A percentile compares a stretch with the other conserved stretches of the same genome.
Evolutionary conservation across 2,113 vertebrate genomes (phyloP).

Genomic region (Mesitornis unicolor): DNA sequence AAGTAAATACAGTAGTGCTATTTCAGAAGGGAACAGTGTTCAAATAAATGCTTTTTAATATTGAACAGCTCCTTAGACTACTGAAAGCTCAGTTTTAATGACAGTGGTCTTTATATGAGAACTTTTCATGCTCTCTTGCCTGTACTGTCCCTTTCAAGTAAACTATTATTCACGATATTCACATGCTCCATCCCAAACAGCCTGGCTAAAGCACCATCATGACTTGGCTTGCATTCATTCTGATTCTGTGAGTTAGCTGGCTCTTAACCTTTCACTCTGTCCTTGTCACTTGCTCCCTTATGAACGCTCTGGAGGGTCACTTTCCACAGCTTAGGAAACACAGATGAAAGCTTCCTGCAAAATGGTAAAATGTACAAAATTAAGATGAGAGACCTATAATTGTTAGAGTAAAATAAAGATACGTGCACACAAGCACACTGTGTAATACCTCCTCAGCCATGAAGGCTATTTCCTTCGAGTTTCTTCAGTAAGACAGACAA

Average conservation of each 20-base stretch:
- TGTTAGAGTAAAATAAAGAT: background rate
- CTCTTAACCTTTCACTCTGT: background rate
- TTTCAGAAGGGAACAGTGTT: background rate
- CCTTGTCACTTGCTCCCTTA: background rate
- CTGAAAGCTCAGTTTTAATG: background rate
- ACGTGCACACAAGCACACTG: accelerated
- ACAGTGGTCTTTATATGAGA: background rate
- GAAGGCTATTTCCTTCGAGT: background rate
- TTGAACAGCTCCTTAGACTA: background rate
- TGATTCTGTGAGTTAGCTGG: background rate
- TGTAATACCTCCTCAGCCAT: background rate
- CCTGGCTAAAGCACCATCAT: background rate
- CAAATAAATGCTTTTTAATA: background rate
- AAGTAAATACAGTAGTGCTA: background rate
- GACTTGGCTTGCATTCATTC: background rate
- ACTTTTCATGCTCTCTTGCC: background rate
- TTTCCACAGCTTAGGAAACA: accelerated
- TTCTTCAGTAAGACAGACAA: background rate
- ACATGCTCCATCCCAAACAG: background rate
- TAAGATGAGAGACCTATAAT: background rate
- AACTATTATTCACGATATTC: background rate
- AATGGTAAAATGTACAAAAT: background rate
- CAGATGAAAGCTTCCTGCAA: background rate
- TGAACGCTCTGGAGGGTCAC: background rate
- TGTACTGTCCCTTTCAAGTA: background rate